Conservation (phyloP, 2,888 invertebrate genomes). For the Caenorhabditis auriculariae region DNA sequence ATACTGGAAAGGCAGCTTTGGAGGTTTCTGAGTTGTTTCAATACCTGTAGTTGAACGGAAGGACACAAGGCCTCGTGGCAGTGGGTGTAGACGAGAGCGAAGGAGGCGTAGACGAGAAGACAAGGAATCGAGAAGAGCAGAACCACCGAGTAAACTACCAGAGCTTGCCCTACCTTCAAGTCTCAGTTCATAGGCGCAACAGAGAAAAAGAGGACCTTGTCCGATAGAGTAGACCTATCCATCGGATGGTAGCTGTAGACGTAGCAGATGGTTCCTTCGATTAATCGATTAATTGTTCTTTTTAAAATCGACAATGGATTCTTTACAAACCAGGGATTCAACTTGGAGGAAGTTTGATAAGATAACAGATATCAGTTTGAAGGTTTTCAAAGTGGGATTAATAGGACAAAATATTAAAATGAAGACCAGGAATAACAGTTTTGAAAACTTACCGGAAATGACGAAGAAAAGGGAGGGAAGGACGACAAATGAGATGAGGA, state of each 20-base stretch:
- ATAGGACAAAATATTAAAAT: background rate
- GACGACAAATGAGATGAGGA: slow-evolving; percentile 16
- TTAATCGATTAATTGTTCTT: too few species aligned
- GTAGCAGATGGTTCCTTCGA: slow-evolving; percentile 35
- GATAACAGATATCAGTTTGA: too few species aligned
- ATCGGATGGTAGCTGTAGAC: slow-evolving; percentile 40
- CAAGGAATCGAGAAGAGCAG: slow-evolving; percentile 30
- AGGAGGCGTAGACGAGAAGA: slow-evolving; percentile 20
- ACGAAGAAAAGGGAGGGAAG: slow-evolving; percentile 20
- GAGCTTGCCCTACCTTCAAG: slow-evolving; percentile 33
- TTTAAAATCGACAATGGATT: too few species aligned
- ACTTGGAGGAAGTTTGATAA: too few species aligned
- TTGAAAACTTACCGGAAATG: slow-evolving; percentile 4
- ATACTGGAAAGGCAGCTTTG: background rate
- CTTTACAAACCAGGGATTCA: too few species aligned
- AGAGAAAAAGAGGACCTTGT: slow-evolving; percentile 12
- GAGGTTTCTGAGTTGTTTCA: background rate
- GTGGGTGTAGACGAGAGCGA: slow-evolving; percentile 32
- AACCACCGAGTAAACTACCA: slow-evolving; percentile 22
- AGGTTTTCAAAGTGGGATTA: too few species aligned
- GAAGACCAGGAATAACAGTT: too few species aligned
- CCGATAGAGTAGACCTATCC: slow-evolving; percentile 31
- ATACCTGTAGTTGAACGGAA: slow-evolving; percentile 29
- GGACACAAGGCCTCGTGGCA: slow-evolving; percentile 37
- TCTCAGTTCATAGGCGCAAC: background rate